phyloP scores from a whole-genome alignment of 2,113 vertebrate genomes.

The Empidonax traillii region DNA sequence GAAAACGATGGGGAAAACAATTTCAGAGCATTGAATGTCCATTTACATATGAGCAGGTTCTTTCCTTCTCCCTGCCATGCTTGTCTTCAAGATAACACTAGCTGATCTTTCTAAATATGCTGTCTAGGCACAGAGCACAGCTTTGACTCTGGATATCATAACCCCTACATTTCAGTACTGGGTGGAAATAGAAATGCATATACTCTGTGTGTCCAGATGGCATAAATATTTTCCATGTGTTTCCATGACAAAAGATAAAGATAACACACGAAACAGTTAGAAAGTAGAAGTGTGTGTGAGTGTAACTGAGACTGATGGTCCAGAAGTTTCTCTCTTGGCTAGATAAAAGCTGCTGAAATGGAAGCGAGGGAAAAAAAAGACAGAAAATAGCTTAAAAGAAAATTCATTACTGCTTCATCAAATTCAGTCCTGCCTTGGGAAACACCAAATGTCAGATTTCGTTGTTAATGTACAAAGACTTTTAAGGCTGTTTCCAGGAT shows the following conservation, averaged over 20 bases:
- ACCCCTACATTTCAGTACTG: not conserved
- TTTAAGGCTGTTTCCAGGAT: not conserved
- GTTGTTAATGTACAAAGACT: not conserved
- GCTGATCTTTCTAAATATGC: not conserved
- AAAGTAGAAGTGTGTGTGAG: slow-evolving; percentile 6
- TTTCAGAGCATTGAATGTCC: not conserved
- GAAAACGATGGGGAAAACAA: not conserved
- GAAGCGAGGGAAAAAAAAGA: not conserved
- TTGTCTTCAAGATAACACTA: not conserved
- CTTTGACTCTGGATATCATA: not conserved
- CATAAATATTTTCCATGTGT: slow-evolving; percentile 41
- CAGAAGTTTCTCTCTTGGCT: slow-evolving; percentile 38
- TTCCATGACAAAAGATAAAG: slow-evolving; percentile 62
- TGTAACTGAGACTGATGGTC: slow-evolving; percentile 5
- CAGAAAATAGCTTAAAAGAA: slow-evolving; percentile 12
- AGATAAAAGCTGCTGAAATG: slow-evolving; percentile 22
- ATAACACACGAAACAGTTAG: slow-evolving; percentile 38
- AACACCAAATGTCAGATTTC: not conserved
- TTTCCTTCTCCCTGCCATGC: not conserved
- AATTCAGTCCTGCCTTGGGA: not conserved
- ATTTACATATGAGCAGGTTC: not conserved
- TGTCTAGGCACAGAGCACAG: not conserved
- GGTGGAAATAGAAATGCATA: slow-evolving; percentile 5
- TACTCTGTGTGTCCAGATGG: slow-evolving; percentile 16
- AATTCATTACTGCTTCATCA: not conserved